Base-by-base conservation (phyloP, 2,113 vertebrate species). In the Syngnathus typhle region DNA sequence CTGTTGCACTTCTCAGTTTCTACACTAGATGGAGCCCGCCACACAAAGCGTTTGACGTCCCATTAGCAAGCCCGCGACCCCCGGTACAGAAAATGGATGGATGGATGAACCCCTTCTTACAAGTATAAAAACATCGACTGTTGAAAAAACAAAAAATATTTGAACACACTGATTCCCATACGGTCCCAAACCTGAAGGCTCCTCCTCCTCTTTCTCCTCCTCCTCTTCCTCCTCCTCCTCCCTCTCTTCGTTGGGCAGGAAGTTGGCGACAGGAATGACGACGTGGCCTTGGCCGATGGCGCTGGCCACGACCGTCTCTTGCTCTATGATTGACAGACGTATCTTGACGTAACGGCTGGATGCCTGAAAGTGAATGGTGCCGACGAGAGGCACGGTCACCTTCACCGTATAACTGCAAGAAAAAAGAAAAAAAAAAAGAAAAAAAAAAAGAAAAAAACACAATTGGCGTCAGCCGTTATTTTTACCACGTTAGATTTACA, bases 171-270 rank as follows among this genome's bases (percentile, higher is more conserved):
- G 12, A 5, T 10, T n/a, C 8, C 8, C 49, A 19, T 6, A 46
- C 0, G 16, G 15, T 46, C 6, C 13, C 44, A 52, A 47, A 72
- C 10, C 13, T 39, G 46, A 41, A 59, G 60, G 18, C 23, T 69
- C 90, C 92, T 92, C 82, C 97, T 95, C 27, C 27, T 32, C 86
- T 96, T 95, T 85, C 27, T 69, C 90, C 97, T 95, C 85, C n/a
- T 69, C 90, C 92, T 92, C 82, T 96, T 95, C 86, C 23, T 69
- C 90, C 92, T 92, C 82, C 96, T 95, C 86, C 23, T 69, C 90
- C 92, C 91, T 81, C 96, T 95, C 86, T 6, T 72, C 82, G 69
- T 75, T 87, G 1, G 83, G 69, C 62, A 86, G 62, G 84, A 98
- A 96, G 74, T 68, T 73, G 88, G 94, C 92, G 10, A 87, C 80